Base-by-base conservation (phyloP, 2,113 vertebrate species). In the Machaerirhynchus nigripectus region DNA sequence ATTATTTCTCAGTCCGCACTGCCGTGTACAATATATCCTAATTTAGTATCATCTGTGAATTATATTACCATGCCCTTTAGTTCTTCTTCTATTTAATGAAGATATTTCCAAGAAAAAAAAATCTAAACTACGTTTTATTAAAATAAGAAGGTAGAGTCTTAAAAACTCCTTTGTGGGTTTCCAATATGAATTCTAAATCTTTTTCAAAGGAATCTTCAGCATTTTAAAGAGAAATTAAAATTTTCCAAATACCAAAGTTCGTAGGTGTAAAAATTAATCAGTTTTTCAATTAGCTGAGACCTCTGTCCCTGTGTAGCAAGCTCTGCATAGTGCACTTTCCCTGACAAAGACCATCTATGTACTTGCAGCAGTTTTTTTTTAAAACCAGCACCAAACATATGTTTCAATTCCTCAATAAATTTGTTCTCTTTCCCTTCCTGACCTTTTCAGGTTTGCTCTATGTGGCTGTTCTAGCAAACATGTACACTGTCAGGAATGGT, bases 1-100 rank as follows among this genome's bases (percentile, higher is more conserved):
- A 94, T 96, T 95, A 96, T 94, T 97, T 92, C 92, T 93, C 90
- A 56, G 93, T 88, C 96, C 76, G 4, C 73, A 16, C 86, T 79
- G 93, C 92, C 88, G 9, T 82, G 87, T 94, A 97, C 95, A 89
- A 87, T 97, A 95, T 95, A 84, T 95, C 95, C 95, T 94, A 95
- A 97, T 97, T 96, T 96, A 94, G 96, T 93, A 87, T 97, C 80
- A 53, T 96, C 96, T 96, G 92, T 92, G 96, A 97, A 96, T 97
- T 96, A 93, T 95, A 95, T 96, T 95, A 96, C 92, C 53, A 8
- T 95, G 95, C 92, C 95, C 93, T 96, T 95, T 96, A 94, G 95
- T 96, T 96, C 90, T 85, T 96, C 96, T 94, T 90, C 68, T 86
- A 64, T 93, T 95, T 97, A 97, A 97, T 94, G 96, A 96, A 95